Evolutionary conservation across 2,797 vertebrate genomes (phyloP), one percentile per base, ranked within the genome.

Genomic region (Rhinatrema bivittatum): DNA sequence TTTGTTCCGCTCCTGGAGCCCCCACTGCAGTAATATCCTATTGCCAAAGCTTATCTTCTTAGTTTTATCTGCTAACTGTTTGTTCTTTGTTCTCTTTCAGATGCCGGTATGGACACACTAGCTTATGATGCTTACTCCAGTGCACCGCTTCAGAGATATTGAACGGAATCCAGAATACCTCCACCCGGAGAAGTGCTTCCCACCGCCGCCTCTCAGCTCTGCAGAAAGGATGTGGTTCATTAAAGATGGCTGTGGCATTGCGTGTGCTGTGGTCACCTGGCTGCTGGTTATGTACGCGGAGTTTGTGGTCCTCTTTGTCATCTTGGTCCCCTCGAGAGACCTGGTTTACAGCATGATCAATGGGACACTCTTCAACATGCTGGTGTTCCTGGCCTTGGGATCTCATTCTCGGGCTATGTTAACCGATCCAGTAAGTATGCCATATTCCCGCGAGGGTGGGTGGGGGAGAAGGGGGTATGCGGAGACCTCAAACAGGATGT

Each of bases 361-460:
- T 3, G 95, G 93, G n/a, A 65, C 79, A 4, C 29, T 98, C 51
- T 98, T 98, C 79, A 97, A 91, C 60, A 54, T 75, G 39, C 85
- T 98, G 46, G 91, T 91, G 44, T 91, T 96, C 79, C 72, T 98
- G 27, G 94, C 95, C 44, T 81, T 98, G 53, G 89, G 92, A 10
- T 98, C 95, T 2, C 95, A 98, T 55, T 80, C 85, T 65, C 87
- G 75, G 62, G 94, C 94, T 29, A 99, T 99, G 95, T 89, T 97
- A 74, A 96, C 94, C 21, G 94, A 99, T 74, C 95, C 95, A 46
- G 95, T 98, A 82, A 88, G 93, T 91, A 63, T 45, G 27, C 46
- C 9, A n/a, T n/a, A n/a, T n/a, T n/a, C n/a, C n/a, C n/a, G n/a
- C n/a, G n/a, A n/a, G n/a, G n/a, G n/a, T n/a, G n/a, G n/a, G n/a